Evolutionary conservation across 92 coral and sea anemone genomes (phyloP), one percentile per base, ranked within the genome.

Genomic region (Desmophyllum pertusum): DNA sequence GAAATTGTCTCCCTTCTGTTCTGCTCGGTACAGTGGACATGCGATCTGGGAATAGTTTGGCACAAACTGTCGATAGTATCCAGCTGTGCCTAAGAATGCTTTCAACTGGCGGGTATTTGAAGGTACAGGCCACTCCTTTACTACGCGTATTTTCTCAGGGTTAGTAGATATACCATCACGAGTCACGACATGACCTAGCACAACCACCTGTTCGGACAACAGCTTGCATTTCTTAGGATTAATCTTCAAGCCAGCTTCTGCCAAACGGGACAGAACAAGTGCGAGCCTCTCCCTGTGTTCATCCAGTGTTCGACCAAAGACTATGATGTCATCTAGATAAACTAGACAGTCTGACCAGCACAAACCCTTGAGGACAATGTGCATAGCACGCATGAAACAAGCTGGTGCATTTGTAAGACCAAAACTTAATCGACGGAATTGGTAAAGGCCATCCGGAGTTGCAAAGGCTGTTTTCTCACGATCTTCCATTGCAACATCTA

Each of bases 351-450:
- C 83, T 7, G 86, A 65, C 75, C 89, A 75, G 73, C 85, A 67
- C 53, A 85, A 61, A 1, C 88, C 90, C 23, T 87, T 83, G 64
- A 90, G 25, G 36, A 76, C 36, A 3, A 69, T 71, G 35, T 90
- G 73, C 84, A 89, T 80, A 63, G 74, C 86, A 21, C 89, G 43
- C 84, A 79, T 81, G 35, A 84, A 84, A 15, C 89, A 65, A 19
- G 92, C 81, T 3, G 89, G 92, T 23, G 86, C 89, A 73, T 89
- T 89, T 5, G 86, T 79, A 38, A 84, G 50, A 4, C 91, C 86
- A 48, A 85, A 79, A n/a, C n/a, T n/a, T n/a, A n/a, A n/a, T n/a
- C n/a, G 14, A 50, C 71, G 81, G 71, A 89, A 79, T 62, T 89
- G 86, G 36, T 73, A 84, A 61, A 72, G 81, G 39, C n/a, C n/a